Evolutionary conservation across 64 coral and sea anemone species (phyloP).

Genomic region (Montipora capricornis): DNA sequence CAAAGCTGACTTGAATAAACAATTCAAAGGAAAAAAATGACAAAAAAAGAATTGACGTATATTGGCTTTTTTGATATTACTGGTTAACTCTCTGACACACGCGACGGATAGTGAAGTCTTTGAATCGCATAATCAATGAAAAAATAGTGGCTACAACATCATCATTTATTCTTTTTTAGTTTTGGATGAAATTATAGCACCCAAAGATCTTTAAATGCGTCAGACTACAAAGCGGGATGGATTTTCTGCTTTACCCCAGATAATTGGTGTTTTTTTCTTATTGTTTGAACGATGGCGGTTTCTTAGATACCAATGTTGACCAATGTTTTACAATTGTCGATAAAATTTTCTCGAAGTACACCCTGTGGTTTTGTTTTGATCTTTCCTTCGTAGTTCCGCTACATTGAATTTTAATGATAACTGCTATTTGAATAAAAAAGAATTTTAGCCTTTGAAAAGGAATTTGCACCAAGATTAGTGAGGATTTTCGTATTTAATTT

Average conservation of each 20-base stretch:
- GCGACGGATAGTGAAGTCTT: too few relatives aligned
- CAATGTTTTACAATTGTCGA: neutral
- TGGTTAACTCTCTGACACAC: neutral
- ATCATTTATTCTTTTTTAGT: too few relatives aligned
- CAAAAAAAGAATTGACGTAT: too few relatives aligned
- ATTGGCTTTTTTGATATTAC: neutral
- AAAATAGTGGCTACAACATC: too few relatives aligned
- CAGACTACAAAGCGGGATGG: too few relatives aligned
- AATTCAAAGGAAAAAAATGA: too few relatives aligned
- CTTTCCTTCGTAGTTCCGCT: conserved; percentile 13
- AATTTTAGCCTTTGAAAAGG: neutral
- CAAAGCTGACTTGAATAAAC: too few relatives aligned
- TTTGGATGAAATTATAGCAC: too few relatives aligned
- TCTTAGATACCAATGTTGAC: conserved; percentile 1
- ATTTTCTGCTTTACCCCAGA: too few relatives aligned
- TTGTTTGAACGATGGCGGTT: neutral
- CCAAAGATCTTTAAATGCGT: too few relatives aligned
- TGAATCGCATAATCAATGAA: too few relatives aligned
- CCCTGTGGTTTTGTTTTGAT: neutral
- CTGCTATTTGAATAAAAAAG: neutral
- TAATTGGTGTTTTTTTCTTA: neutral
- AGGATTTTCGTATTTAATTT: neutral
- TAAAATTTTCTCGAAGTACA: conserved; percentile 6
- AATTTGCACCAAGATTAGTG: neutral
- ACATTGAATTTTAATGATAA: neutral